Evolutionary conservation across 2,113 vertebrate species (phyloP), one percentile per base, ranked within the genome.

Genomic region (Sterna hirundo): DNA sequence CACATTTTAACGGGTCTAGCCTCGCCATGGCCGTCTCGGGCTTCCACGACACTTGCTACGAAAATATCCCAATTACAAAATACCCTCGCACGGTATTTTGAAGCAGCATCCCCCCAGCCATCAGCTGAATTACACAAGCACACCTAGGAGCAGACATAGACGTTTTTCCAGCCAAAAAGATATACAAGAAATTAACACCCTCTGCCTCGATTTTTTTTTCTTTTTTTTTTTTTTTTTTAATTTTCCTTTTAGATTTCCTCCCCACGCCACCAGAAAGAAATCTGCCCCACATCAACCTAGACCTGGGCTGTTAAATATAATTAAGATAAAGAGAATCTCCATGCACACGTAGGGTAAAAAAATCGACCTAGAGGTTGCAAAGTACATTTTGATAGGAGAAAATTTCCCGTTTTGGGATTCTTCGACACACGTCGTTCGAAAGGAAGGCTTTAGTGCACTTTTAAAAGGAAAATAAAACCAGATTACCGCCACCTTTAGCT

Each of bases 341-440:
- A 86, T 69, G 91, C 96, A 97, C 66, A 92, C 65, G 46, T 79
- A 88, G 19, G 52, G 52, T 44, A 88, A 88, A 97, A 66, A 66
- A 93, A 87, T 71, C 47, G 94, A 93, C 91, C 87, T 95, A 94
- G 91, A 96, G 94, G 91, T 91, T 96, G 85, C 91, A 95, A 91
- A 96, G 76, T 91, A 94, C 86, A 46, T 94, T 97, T 93, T 91
- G 30, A 82, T 72, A 93, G 29, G 47, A 47, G 62, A 92, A 93
- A 84, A 84, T 75, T n/a, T 65, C 32, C 54, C 77, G 12, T 36
- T 86, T 97, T 91, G 58, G 38, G 17, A 71, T 94, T 88, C 76
- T 64, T 92, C 14, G 13, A 69, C 40, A 94, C 71, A 90, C 19
- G 83, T 81, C 51, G 4, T 54, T 96, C 10, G 9, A 96, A 96